Conservation (phyloP, 2,113 vertebrate genomes). For the Trematocara stigmaticum region DNA sequence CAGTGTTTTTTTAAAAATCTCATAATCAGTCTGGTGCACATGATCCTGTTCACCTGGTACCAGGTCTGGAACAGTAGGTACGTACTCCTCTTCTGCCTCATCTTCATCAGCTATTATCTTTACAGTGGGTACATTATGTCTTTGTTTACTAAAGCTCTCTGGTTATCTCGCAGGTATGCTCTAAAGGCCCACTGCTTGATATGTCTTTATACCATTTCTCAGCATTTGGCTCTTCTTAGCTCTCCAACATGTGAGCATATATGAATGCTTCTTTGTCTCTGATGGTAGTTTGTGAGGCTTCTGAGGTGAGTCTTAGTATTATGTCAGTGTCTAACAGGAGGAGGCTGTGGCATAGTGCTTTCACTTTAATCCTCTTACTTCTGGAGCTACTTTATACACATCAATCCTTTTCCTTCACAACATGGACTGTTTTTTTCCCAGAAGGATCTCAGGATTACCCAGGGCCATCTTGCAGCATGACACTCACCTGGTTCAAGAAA, state of each 20-base stretch:
- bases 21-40: neutral
- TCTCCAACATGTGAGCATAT: accelerated
- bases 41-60: neutral
- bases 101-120: neutral
- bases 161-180: neutral
- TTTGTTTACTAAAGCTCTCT: neutral
- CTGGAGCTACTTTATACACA: neutral
- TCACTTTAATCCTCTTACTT: neutral
- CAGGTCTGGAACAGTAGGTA: neutral
- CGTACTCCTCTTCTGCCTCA: neutral
- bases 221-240: neutral
- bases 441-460: neutral
- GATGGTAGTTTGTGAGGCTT: neutral
- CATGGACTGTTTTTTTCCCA: neutral
- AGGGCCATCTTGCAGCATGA: neutral
- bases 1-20: neutral
- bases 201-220: neutral
- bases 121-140: neutral
- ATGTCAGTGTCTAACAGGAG: neutral
- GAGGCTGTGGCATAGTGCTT: neutral
- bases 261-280: neutral
- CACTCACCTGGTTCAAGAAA: neutral
- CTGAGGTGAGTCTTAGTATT: neutral
- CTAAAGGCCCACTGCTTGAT: neutral
- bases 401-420: neutral